Base-by-base conservation (phyloP, 2,888 invertebrate genomes). In the Aporophyla nigra region DNA sequence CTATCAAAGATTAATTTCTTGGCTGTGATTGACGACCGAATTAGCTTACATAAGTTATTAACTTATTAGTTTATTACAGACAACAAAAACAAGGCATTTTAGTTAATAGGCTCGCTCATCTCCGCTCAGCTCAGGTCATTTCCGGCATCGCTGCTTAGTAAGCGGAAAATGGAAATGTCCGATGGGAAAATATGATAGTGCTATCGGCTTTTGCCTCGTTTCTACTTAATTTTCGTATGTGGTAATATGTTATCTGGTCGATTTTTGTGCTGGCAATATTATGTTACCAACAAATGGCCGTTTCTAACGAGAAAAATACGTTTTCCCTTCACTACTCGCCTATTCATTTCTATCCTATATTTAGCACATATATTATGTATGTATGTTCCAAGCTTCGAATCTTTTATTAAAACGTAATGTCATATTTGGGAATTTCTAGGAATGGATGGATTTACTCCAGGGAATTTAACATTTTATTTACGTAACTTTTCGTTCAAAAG, bases 131-230 rank as follows among this genome's bases (percentile, higher is more conserved):
- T 76, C 24, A 19, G n/a, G 24, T 83, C 65, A 79, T 87, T 89
- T 88, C 76, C 81, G 84, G 58, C 40, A 71, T 72, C 74, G 68
- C 58, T 86, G 86, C 83, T 85, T 82, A 86, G 79, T 87, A 84
- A 87, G 87, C 86, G 82, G 85, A 90, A 89, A 89, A 87, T 87
- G 84, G 81, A 83, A 84, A 86, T 75, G 82, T 83, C 84, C 53
- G 88, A 88, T 86, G 71, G 40, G 49, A 76, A 83, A 87, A 87
- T 86, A 76, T 84, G 87, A 89, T 89, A 88, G 76, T 71, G 80
- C 43, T 84, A 89, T 88, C 83, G 72, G 43, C n/a, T 75, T 75
- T 66, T 68, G 84, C 69, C 66, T 85, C 72, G 54, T 71, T 88
- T 73, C 74, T 49, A 56, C 56, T 80, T 78, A 71, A 81, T 86